Evolutionary conservation across 2,113 vertebrate genomes (phyloP).

Genomic region (Circaetus cinerascens): DNA sequence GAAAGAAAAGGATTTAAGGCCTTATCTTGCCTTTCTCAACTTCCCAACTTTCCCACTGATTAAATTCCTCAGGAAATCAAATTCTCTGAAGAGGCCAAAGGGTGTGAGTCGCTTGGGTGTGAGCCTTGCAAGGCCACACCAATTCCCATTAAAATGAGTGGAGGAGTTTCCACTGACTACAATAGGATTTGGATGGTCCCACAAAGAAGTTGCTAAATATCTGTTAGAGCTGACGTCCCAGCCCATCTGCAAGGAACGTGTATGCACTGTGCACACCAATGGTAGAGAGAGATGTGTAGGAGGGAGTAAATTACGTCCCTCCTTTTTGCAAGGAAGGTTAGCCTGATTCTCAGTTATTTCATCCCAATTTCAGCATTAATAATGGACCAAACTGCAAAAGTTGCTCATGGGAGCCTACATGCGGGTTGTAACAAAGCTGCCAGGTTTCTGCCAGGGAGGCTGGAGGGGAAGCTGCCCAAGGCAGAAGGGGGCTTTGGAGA

Average conservation of each 20-base stretch:
- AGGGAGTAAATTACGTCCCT: not conserved
- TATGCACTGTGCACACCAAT: not conserved
- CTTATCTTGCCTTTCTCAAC: not conserved
- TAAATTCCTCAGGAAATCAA: not conserved
- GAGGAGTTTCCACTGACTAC: not conserved
- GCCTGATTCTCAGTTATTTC: not conserved
- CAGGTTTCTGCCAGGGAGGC: not conserved
- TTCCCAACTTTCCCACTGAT: not conserved
- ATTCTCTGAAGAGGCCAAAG: not conserved
- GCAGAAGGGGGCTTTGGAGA: not conserved
- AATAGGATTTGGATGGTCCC: not conserved
- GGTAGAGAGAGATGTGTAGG: not conserved
- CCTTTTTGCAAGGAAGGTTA: not conserved
- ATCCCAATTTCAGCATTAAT: not conserved
- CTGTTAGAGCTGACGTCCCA: rapidly evolving
- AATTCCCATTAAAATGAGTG: not conserved
- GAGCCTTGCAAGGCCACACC: not conserved
- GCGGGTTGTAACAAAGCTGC: not conserved
- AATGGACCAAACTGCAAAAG: not conserved
- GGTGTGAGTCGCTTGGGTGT: not conserved
- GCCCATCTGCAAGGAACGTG: not conserved
- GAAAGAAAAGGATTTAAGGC: not conserved
- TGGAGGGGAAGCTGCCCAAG: not conserved
- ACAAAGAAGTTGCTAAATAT: not conserved
- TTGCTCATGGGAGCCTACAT: not conserved